Percentiles rank a stretch among this genome's conserved stretches.
phyloP scores from a whole-genome alignment of 2,888 invertebrate species.

The Tolmerus cingulatus region DNA sequence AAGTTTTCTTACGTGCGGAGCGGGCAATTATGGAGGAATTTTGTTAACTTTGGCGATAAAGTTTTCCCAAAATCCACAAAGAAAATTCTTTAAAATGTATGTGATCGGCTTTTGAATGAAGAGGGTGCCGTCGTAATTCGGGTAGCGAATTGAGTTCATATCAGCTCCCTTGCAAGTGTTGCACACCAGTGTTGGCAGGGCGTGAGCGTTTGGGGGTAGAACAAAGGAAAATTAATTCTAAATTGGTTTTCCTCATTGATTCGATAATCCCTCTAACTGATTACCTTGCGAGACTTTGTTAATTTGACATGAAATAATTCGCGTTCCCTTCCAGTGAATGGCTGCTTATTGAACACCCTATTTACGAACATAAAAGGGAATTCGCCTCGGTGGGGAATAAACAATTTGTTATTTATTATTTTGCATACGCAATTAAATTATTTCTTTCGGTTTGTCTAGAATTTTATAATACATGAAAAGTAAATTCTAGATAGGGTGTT shows the following conservation, averaged over 20 bases:
- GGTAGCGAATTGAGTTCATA: background rate
- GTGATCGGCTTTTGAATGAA: conserved; percentile 29
- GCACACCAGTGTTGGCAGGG: background rate
- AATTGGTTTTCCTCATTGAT: conserved; percentile 33
- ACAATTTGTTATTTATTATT: background rate
- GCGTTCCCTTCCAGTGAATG: background rate
- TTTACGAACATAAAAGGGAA: background rate
- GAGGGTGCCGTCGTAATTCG: conserved; percentile 3
- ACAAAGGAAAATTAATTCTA: conserved; percentile 34
- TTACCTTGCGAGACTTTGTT: conserved; percentile 24
- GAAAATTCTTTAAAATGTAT: conserved; percentile 33
- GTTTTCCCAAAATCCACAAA: conserved; percentile 36
- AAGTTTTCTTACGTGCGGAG: background rate
- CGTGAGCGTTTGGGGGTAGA: background rate
- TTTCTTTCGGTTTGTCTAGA: too few species aligned
- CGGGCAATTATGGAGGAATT: conserved; percentile 30
- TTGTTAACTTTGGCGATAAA: conserved; percentile 41
- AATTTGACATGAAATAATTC: conserved; percentile 24
- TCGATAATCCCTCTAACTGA: conserved; percentile 26
- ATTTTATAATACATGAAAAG: too few species aligned
- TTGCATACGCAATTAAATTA: too few species aligned
- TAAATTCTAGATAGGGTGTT: too few species aligned
- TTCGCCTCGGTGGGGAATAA: background rate
- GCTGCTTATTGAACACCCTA: background rate
- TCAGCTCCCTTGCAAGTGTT: conserved; percentile 20